Conservation (phyloP, 2,888 invertebrate genomes). For the Metellina segmentata region DNA sequence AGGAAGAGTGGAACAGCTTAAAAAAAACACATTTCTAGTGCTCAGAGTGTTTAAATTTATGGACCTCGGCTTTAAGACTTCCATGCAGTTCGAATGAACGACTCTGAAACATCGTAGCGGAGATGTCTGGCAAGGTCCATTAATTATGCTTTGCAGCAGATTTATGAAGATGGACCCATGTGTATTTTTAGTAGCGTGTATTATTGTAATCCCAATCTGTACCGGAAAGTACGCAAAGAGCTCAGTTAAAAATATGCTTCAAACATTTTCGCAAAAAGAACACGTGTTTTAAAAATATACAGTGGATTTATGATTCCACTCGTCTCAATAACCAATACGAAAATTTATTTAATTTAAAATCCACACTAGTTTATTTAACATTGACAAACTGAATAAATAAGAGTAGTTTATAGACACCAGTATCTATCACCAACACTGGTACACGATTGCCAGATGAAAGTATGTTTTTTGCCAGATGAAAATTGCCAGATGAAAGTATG, state of each 20-base stretch:
- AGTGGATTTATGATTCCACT: too few relatives aligned
- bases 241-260: background rate
- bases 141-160: background rate
- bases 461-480: too few relatives aligned
- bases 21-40: background rate
- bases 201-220: background rate
- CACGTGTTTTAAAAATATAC: too few relatives aligned
- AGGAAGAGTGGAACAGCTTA: background rate
- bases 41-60: background rate
- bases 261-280: too few relatives aligned
- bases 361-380: too few relatives aligned
- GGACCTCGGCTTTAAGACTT: background rate
- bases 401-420: too few relatives aligned
- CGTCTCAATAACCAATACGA: too few relatives aligned
- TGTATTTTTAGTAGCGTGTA: background rate
- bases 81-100: background rate
- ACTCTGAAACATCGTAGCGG: background rate
- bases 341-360: too few relatives aligned
- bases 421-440: too few relatives aligned
- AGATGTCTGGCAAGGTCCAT: background rate
- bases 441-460: too few relatives aligned
- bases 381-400: too few relatives aligned
- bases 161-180: background rate
- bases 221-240: background rate
- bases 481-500: too few relatives aligned